Evolutionary conservation across 2,113 vertebrate genomes (phyloP), one percentile per base, ranked within the genome.

Genomic region (Malurus elegans): DNA sequence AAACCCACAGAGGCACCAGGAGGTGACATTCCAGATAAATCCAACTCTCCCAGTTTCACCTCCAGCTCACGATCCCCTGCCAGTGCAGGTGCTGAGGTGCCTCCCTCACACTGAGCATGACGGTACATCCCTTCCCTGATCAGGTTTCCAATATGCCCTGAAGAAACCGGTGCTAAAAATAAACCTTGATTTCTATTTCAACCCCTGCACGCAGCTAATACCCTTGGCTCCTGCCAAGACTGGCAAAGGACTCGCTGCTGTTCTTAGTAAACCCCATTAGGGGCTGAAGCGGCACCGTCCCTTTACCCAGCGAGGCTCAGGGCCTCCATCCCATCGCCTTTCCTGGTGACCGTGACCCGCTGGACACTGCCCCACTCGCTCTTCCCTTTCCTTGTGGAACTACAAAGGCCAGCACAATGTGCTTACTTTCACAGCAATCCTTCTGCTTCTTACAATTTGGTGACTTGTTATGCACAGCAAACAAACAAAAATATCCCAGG

Each of bases 291-390:
- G 0, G 53, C 70, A 61, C 73, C 0, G 0, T 40, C 38, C 44
- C 82, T 32, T 34, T 3, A 32, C 74, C 64, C 12, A 38, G 47
- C 0, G 0, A 87, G 65, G 57, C 36, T 64, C 18, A 75, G 48
- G 42, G 56, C 44, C 75, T 44, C 61, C 70, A 67, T 7, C 24
- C 38, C 74, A 40, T 4, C 0, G 0, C 29, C 32, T 38, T 11
- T 71, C 36, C 28, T 1, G 0, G 4, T 4, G 11, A 8, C 61
- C 6, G 0, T 2, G 18, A 31, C 18, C 53, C 2, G 19, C 17
- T 0, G 0, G 54, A 34, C 0, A 0, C 58, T 65, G 72, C 54
- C 21, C 32, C 48, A 2, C 53, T n/a, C 0, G 0, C 53, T 44
- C 73, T 60, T 72, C 66, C 53, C 70, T 48, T 51, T 56, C 42